These are phyloP conservation scores for Leptinotarsa juncta DNA, from an alignment of 2,888 invertebrate genomes.

Conservation along the genomic window DNA sequence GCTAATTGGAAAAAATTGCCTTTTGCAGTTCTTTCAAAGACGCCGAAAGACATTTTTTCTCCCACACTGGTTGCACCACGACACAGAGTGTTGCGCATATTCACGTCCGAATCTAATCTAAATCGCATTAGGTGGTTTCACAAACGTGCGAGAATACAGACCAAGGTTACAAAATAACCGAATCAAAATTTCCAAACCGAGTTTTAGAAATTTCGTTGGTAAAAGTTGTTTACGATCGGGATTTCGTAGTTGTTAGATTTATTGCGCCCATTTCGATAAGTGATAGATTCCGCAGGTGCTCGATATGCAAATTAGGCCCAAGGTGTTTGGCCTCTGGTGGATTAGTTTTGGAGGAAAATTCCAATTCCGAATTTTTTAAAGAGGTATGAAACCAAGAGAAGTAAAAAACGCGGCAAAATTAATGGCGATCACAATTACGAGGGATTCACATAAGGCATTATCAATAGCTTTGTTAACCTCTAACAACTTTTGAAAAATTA, in stretches of 20 bases:
- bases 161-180: conserved; percentile 41
- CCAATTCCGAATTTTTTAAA: too few species aligned
- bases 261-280: conserved; percentile 20
- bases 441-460: too few species aligned
- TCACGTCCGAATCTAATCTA: conserved; percentile 14
- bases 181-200: conserved; percentile 40
- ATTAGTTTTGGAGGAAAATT: neutral
- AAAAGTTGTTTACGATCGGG: conserved; percentile 23
- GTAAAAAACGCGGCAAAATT: too few species aligned
- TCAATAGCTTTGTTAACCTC: too few species aligned
- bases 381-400: too few species aligned
- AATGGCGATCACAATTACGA: too few species aligned
- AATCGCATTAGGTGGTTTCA: conserved; percentile 25
- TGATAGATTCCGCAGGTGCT: conserved; percentile 16
- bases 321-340: neutral
- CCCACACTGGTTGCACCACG: neutral
- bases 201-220: conserved; percentile 16
- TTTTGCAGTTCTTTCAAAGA: conserved; percentile 2
- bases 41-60: conserved; percentile 13
- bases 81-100: conserved; percentile 3
- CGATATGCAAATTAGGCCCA: conserved; percentile 12
- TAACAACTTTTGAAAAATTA: too few species aligned
- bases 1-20: conserved; percentile 15
- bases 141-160: conserved; percentile 37
- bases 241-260: conserved; percentile 19